phyloP scores from a whole-genome alignment of 2,113 vertebrate species.

The Lichenostomus cassidix region DNA sequence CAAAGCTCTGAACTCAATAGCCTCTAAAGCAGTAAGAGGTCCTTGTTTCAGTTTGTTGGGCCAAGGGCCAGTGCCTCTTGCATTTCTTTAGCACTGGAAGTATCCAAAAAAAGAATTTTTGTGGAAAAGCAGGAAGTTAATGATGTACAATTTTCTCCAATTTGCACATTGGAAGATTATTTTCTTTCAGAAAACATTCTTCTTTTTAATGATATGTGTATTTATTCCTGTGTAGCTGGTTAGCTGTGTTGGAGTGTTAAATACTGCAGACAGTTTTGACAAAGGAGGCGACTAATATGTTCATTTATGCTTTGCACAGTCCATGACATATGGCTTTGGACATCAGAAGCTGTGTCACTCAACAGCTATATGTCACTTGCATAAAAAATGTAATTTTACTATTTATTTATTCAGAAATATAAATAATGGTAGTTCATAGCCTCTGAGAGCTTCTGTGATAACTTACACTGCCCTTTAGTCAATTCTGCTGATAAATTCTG shows the following conservation, averaged over 20 bases:
- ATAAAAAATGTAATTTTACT: not conserved
- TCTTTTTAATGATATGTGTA: not conserved
- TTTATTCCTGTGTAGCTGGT: not conserved
- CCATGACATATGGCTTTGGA: not conserved
- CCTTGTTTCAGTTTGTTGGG: not conserved
- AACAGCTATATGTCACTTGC: not conserved
- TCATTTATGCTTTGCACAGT: not conserved
- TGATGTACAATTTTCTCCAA: not conserved
- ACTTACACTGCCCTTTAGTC: not conserved
- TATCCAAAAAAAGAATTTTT: not conserved
- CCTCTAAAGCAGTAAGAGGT: not conserved
- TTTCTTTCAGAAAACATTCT: not conserved
- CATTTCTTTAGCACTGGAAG: not conserved
- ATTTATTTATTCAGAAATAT: not conserved
- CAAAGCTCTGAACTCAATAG: conserved; percentile 11
- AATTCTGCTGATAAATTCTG: not conserved
- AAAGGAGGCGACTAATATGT: not conserved
- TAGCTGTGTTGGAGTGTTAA: not conserved
- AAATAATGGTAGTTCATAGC: not conserved
- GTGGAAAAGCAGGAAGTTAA: not conserved
- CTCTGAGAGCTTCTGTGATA: not conserved
- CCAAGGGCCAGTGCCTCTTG: not conserved
- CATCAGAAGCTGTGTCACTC: not conserved
- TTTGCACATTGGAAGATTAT: not conserved
- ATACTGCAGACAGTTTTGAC: not conserved